Conservation (phyloP, 2,888 invertebrate species). For the Tenthredo livida region DNA sequence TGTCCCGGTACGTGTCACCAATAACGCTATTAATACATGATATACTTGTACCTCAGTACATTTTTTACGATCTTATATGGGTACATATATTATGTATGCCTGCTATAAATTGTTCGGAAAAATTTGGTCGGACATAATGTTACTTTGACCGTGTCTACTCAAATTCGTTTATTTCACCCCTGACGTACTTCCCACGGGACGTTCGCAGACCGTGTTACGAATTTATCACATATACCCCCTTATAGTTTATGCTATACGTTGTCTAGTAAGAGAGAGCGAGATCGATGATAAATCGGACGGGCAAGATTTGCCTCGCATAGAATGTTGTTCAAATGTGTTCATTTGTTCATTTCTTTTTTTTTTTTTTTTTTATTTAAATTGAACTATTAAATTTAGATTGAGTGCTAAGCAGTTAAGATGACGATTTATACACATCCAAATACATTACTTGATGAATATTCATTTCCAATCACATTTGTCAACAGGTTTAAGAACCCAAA, state of each 20-base stretch:
- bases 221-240: neutral
- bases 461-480: neutral
- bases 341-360: neutral
- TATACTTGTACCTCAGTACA: neutral
- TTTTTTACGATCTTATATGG: neutral
- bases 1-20: slow-evolving; percentile 42
- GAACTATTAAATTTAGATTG: neutral
- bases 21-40: too few relatives aligned
- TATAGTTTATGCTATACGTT: neutral
- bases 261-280: neutral
- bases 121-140: neutral
- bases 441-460: neutral
- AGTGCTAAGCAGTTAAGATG: too few relatives aligned
- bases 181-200: neutral
- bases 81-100: neutral
- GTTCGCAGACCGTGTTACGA: neutral
- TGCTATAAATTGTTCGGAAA: neutral
- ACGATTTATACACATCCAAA: neutral
- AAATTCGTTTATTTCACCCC: neutral
- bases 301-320: neutral
- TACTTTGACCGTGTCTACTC: neutral
- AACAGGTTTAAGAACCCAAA: neutral
- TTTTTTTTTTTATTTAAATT: neutral
- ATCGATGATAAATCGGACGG: neutral
- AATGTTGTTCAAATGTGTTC: neutral